These are phyloP conservation scores for Papilio protenor DNA, from an alignment of 2,888 invertebrate genomes.

Conservation along the genomic window DNA sequence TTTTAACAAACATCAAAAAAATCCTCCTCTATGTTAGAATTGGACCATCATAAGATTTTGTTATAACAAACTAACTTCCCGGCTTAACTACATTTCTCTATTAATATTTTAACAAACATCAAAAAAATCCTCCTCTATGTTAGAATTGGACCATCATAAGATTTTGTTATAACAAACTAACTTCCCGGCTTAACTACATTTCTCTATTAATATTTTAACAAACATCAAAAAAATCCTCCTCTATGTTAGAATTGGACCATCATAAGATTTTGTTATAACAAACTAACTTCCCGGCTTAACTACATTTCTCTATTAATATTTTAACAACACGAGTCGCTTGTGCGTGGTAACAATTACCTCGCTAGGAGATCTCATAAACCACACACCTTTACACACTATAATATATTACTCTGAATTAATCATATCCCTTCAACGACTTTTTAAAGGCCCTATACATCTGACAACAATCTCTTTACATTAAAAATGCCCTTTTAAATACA, in stretches of 20 bases:
- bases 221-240: slow-evolving; percentile 51
- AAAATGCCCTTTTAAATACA: slow-evolving; percentile 48
- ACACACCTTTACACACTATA: slow-evolving; percentile 46
- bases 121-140: slow-evolving; percentile 54
- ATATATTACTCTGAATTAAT: slow-evolving; percentile 41
- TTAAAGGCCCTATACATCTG: slow-evolving; percentile 35
- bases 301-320: slow-evolving; percentile 55
- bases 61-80: slow-evolving; percentile 58
- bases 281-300: slow-evolving; percentile 61
- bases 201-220: slow-evolving; percentile 58
- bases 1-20: slow-evolving; percentile 62
- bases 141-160: slow-evolving; percentile 69
- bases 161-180: slow-evolving; percentile 59
- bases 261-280: slow-evolving; percentile 58
- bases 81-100: slow-evolving; percentile 57
- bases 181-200: slow-evolving; percentile 59
- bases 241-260: slow-evolving; percentile 69
- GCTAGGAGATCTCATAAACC: slow-evolving; percentile 44
- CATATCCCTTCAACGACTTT: slow-evolving; percentile 26
- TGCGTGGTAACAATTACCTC: slow-evolving; percentile 54
- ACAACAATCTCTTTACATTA: slow-evolving; percentile 46
- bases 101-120: slow-evolving; percentile 62
- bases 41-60: slow-evolving; percentile 66
- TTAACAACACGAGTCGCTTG: slow-evolving; percentile 60
- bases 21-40: slow-evolving; percentile 58